Conservation (phyloP, 1,140 invertebrate species). For the Brachionus paranguensis region DNA sequence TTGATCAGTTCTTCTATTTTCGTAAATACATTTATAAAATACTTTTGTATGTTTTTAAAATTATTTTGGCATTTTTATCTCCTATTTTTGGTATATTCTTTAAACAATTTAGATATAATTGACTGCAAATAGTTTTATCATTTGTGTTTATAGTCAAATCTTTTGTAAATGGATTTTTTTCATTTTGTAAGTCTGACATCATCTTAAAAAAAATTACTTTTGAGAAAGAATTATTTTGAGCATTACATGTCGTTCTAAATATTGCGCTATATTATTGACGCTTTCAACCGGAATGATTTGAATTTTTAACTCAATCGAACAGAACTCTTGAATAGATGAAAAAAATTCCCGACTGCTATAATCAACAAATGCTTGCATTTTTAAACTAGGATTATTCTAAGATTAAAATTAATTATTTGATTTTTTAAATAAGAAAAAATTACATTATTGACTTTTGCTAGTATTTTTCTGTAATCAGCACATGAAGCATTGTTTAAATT, state of each 20-base stretch:
- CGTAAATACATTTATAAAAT: not conserved
- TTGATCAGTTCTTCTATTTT: not conserved
- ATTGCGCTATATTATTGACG: not conserved
- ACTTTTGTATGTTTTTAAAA: constrained; percentile 27
- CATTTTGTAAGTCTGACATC: constrained; percentile 19
- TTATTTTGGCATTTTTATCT: constrained; percentile 9
- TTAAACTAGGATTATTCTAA: constrained; percentile 1
- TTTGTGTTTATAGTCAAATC: not conserved
- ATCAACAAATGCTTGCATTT: constrained; percentile 11
- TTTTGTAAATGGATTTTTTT: constrained; percentile 38
- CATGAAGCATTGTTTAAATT: not conserved
- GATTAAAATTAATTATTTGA: not conserved
- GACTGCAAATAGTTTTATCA: not conserved
- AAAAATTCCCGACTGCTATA: not conserved
- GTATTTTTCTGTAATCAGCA: not conserved
- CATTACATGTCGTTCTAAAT: constrained; percentile 4
- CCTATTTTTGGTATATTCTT: constrained; percentile 37
- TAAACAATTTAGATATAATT: constrained; percentile 11
- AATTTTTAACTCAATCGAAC: constrained; percentile 28
- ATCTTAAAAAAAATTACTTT: not conserved
- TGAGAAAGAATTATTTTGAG: not conserved
- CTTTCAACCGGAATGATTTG: constrained; percentile 5
- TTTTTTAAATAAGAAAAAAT: not conserved
- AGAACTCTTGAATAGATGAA: constrained; percentile 28
- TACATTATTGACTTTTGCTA: constrained; percentile 27